Evolutionary conservation across 2,113 vertebrate genomes (phyloP).

Genomic region (Daubentonia madagascariensis): DNA sequence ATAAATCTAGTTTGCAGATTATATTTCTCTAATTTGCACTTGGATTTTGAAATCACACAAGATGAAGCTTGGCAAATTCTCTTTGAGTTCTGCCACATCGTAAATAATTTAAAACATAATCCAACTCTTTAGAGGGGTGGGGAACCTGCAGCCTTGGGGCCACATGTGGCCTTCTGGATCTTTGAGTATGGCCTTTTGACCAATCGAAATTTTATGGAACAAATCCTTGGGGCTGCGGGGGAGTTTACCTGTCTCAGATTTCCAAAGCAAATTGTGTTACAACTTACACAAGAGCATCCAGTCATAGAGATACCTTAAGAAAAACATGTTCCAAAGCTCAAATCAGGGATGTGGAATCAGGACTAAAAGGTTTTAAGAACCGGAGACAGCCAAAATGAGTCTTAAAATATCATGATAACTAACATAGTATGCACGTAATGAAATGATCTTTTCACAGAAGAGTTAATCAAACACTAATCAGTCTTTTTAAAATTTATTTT

Average conservation of each 20-base stretch:
- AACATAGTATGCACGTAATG: background rate
- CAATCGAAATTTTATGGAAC: too few species aligned
- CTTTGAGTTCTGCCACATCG: slow-evolving; percentile 37
- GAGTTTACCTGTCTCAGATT: slow-evolving; percentile 38
- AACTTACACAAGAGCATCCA: background rate
- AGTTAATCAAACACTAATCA: background rate
- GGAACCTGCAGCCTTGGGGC: too few species aligned
- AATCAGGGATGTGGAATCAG: background rate
- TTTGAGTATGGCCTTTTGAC: too few species aligned
- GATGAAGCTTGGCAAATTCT: slow-evolving; percentile 26
- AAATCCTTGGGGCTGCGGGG: too few species aligned
- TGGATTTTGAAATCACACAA: slow-evolving; percentile 36
- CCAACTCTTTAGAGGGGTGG: background rate
- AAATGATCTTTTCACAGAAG: background rate
- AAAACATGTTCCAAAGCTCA: background rate
- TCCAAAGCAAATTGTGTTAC: slow-evolving; percentile 23
- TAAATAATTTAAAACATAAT: slow-evolving; percentile 39
- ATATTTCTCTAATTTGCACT: slow-evolving; percentile 28
- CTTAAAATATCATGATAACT: slow-evolving; percentile 1
- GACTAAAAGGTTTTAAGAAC: background rate
- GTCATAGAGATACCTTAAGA: background rate
- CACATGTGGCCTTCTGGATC: too few species aligned
- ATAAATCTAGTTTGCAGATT: slow-evolving; percentile 25
- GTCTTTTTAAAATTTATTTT: background rate
- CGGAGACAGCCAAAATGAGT: background rate